Conservation (phyloP, 2,113 vertebrate species). For the Ginglymostoma cirratum region DNA sequence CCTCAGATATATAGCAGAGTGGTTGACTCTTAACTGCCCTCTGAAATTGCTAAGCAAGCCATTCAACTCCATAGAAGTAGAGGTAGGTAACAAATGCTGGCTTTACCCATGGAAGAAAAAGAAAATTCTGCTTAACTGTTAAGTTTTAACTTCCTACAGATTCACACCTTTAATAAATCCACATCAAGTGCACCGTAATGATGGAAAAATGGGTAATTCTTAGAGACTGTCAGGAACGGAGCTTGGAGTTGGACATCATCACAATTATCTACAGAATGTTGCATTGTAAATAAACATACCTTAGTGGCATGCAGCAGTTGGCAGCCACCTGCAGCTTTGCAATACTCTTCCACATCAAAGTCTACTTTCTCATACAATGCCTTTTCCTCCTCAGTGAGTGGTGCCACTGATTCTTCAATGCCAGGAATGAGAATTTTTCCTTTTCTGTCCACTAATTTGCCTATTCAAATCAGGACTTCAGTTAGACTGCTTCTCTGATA, state of each 20-base stretch:
- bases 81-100: no score
- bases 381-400: constrained; percentile 70
- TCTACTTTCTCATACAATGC: constrained; percentile 80
- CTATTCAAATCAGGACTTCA: constrained; percentile 47
- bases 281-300: constrained; percentile 48
- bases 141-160: background rate
- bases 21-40: no score
- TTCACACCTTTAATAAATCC: background rate
- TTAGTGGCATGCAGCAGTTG: constrained; percentile 71
- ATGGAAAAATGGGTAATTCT: background rate
- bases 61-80: no score
- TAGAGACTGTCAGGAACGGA: background rate
- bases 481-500: background rate
- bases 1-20: no score
- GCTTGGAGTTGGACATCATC: background rate
- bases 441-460: constrained; percentile 69
- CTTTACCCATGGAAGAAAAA: no score
- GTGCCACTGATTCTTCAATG: constrained; percentile 67
- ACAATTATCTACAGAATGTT: background rate
- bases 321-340: constrained; percentile 68
- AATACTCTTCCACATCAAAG: constrained; percentile 80
- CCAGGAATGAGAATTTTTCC: constrained; percentile 77
- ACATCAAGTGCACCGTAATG: background rate
- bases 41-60: no score
- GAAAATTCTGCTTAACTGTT: background rate